phyloP scores from a whole-genome alignment of 2,888 invertebrate genomes.

The Drosophila melanocephala region DNA sequence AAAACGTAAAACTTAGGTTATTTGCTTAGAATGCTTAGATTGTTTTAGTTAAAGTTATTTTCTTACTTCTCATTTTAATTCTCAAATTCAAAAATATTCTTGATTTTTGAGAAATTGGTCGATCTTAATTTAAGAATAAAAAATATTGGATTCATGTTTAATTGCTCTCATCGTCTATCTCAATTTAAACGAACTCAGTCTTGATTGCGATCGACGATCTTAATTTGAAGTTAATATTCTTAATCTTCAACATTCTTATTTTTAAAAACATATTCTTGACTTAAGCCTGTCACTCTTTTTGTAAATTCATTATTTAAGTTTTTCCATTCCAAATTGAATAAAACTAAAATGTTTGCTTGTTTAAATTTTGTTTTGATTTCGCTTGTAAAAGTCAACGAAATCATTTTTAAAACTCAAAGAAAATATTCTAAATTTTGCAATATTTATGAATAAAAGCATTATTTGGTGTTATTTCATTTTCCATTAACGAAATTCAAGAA shows the following conservation, averaged over 20 bases:
- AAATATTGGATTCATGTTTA: neutral
- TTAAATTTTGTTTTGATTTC: neutral
- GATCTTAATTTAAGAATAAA: neutral
- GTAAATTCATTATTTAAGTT: neutral
- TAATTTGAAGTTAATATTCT: neutral
- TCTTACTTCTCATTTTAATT: neutral
- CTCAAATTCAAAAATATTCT: neutral
- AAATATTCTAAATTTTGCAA: neutral
- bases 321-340: neutral
- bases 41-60: neutral
- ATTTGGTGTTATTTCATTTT: neutral
- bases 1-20: neutral
- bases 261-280: neutral
- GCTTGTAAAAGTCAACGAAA: neutral
- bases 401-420: neutral
- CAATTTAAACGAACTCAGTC: rapidly evolving
- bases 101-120: rapidly evolving
- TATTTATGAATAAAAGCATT: neutral
- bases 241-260: neutral
- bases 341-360: neutral
- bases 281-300: neutral
- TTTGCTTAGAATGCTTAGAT: neutral
- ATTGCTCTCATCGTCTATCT: neutral
- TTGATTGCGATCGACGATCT: neutral
- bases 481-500: neutral